phyloP scores from a whole-genome alignment of 2,797 vertebrate genomes.

The Sphenopsis melanotis region DNA sequence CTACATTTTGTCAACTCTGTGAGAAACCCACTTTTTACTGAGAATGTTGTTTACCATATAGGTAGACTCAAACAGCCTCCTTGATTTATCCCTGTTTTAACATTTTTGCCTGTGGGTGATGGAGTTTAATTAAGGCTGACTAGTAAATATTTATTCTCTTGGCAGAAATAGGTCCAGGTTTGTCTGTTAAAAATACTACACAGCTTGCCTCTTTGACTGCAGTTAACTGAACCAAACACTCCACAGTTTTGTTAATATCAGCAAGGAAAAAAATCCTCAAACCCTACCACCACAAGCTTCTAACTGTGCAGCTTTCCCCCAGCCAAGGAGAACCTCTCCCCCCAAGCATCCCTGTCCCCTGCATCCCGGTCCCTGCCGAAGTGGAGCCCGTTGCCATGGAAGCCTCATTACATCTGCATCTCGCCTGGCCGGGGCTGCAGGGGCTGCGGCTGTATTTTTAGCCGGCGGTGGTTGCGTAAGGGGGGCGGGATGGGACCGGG shows the following conservation, averaged over 20 bases:
- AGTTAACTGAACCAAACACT: neutral
- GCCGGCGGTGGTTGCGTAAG: slow-evolving; percentile 82
- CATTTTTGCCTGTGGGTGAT: slow-evolving; percentile 48
- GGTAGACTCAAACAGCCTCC: neutral
- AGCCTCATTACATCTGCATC: slow-evolving; percentile 85
- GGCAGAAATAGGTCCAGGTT: slow-evolving; percentile 58
- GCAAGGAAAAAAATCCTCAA: neutral
- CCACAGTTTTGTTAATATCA: neutral
- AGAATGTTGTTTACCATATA: slow-evolving; percentile 8
- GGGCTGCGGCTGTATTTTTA: slow-evolving; percentile 92
- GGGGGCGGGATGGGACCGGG: neutral
- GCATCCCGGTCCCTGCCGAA: slow-evolving; percentile 36
- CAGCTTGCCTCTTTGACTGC: neutral
- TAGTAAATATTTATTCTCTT: slow-evolving; percentile 72
- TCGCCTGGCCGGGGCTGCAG: slow-evolving; percentile 74
- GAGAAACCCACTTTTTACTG: neutral
- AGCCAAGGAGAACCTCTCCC: slow-evolving; percentile 16
- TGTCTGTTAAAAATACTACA: slow-evolving; percentile 46
- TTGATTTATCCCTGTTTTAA: slow-evolving; percentile 45
- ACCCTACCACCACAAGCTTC: neutral
- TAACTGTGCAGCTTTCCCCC: neutral
- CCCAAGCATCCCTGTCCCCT: slow-evolving; percentile 9
- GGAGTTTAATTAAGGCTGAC: slow-evolving; percentile 60
- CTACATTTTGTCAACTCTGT: neutral
- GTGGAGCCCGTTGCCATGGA: slow-evolving; percentile 83